Base-by-base conservation (phyloP, 2,113 vertebrate species). In the Aplodontia rufa region DNA sequence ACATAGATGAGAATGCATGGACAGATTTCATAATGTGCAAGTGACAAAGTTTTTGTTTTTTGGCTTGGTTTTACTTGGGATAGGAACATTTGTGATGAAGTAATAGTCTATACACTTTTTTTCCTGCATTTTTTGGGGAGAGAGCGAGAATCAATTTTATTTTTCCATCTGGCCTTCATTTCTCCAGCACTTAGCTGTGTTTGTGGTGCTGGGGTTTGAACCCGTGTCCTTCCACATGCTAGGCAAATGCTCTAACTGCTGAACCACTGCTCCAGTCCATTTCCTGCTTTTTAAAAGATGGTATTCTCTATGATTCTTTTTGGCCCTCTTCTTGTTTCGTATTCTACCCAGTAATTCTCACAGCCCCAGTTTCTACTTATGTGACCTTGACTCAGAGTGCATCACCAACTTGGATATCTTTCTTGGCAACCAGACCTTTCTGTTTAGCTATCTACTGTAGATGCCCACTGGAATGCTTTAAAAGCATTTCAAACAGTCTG, bases 281-380 rank as follows among this genome's bases (percentile, higher is more conserved):
- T n/a, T n/a, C 22, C 17, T 84, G 69, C 51, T 91, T 95, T 42
- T 87, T 93, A 62, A 93, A 74, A 55, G n/a, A 40, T 58, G 17
- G 14, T 51, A 30, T n/a, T 40, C 16, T 86, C 64, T 32, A 5
- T 76, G 30, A 66, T 81, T 94, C 40, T 71, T 11, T 49, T 94
- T 93, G 37, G 11, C 22, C 35, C n/a, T 94, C 1, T 75, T 69
- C 37, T 96, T 32, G 49, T 82, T 93, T 91, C 85, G 30, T 93
- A 58, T 2, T 69, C 22, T 74, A 19, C 35, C 51, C 8, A 58
- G 28, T 93, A 32, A 79, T 93, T 66, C 37, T 85, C 19, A 76
- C 11, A 82, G 22, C 2, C 71, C 19, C 68, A 55, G n/a, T 85
- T 78, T 85, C 24, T 75, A 20, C 8, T 20, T 24, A 19, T 71